A percentile compares a stretch with the other conserved stretches of the same genome.
phyloP scores from a whole-genome alignment of 2,797 vertebrate genomes.

The Poeciliopsis paucimaculata region DNA sequence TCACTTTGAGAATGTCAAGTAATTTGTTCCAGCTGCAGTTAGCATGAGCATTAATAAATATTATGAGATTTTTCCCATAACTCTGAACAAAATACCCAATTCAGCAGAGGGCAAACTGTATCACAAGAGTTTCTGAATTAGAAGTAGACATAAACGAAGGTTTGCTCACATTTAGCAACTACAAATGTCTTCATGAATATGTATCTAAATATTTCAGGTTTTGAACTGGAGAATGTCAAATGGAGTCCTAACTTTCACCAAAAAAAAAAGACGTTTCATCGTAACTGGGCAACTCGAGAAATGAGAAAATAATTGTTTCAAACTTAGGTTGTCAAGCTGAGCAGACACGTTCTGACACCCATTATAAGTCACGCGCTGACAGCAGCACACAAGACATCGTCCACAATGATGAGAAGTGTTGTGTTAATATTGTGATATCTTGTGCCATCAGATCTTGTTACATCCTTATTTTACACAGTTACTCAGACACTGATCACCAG shows the following conservation, averaged over 20 bases:
- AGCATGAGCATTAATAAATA: neutral
- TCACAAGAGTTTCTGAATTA: neutral
- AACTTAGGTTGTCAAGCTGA: neutral
- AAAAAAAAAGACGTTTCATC: neutral
- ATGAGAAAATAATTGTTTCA: neutral
- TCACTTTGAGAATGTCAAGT: neutral
- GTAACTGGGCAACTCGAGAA: neutral
- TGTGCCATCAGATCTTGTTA: neutral
- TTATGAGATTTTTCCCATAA: too few relatives aligned
- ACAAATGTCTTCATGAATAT: neutral
- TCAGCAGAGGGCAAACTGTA: neutral
- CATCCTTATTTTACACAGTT: neutral
- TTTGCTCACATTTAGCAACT: neutral
- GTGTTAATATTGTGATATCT: neutral
- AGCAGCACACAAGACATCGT: neutral
- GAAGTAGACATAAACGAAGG: neutral
- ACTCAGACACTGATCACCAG: conserved; percentile 19
- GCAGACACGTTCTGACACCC: neutral
- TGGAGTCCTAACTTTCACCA: neutral
- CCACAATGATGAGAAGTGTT: neutral
- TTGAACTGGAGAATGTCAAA: neutral
- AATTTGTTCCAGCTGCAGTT: neutral
- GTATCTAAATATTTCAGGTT: neutral
- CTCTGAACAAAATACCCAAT: neutral
- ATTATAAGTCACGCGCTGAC: neutral